Evolutionary conservation across 2,113 vertebrate species (phyloP), one percentile per base, ranked within the genome.

Genomic region (Corythoichthys intestinalis): DNA sequence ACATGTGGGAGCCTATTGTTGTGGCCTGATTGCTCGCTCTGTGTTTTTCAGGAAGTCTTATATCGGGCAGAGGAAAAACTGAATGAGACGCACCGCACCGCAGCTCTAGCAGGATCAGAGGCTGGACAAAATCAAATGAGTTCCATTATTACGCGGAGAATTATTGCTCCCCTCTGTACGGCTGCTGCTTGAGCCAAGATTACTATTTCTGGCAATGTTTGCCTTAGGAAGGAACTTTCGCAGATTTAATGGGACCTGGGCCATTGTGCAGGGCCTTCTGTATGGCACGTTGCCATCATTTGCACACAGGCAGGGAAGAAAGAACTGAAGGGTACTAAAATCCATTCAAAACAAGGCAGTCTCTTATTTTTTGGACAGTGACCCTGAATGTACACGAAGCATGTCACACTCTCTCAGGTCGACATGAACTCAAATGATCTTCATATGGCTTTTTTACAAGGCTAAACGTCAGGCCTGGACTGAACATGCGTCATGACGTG

Each of bases 211-310:
- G 94, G 95, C 93, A 83, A 86, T 89, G 92, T 93, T 95, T 94
- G 94, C 92, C 93, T 94, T 92, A 96, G 95, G 96, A 96, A 98
- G 95, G 95, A 95, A 95, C 93, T 93, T 97, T 96, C 92, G 92
- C 92, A 91, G 92, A 94, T 96, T 96, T 96, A 96, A 96, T 95
- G 95, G 94, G 94, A 92, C 85, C 94, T 93, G 91, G 92, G 94
- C 94, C 95, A 96, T 96, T 98, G 96, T 98, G 94, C 93, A 91
- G 93, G 82, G 92, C 94, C 95, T 97, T 96, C 94, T 95, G 95
- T 95, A 94, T 96, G 95, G 95, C 95, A 92, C 83, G 0, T 48
- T 75, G 87, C 94, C 96, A 96, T 93, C 65, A 72, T 89, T 72
- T 89, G 77, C 80, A 91, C 73, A 88, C 81, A 84, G 90, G 67